Evolutionary conservation across 2,888 invertebrate species (phyloP).

Genomic region (Limnephilus marmoratus): DNA sequence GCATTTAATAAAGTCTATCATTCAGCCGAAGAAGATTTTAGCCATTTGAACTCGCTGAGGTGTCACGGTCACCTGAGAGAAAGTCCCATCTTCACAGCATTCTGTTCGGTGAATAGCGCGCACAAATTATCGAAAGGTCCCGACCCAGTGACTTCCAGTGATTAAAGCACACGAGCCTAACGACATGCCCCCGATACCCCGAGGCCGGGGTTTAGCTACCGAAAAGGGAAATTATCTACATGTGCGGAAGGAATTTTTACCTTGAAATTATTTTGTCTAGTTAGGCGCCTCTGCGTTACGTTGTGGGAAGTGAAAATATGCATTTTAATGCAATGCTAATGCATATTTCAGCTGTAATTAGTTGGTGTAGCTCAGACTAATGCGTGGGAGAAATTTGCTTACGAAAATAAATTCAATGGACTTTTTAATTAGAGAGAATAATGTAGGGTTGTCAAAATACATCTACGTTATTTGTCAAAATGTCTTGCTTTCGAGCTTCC

Average conservation of each 20-base stretch:
- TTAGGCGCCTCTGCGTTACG: neutral
- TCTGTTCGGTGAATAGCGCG: neutral
- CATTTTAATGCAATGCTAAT: constrained; percentile 11
- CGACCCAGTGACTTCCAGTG: neutral
- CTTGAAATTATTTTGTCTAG: constrained; percentile 14
- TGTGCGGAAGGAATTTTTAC: neutral
- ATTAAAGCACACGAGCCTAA: neutral
- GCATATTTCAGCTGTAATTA: neutral
- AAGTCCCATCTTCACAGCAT: neutral
- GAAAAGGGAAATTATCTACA: neutral
- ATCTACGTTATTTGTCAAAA: too few relatives aligned
- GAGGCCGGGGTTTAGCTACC: neutral
- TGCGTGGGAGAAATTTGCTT: constrained; percentile 3
- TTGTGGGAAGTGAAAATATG: constrained; percentile 22
- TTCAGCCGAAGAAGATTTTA: neutral
- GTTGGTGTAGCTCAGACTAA: neutral
- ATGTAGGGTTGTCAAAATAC: too few relatives aligned
- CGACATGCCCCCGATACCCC: neutral
- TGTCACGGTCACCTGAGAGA: neutral
- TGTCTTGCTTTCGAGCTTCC: too few relatives aligned
- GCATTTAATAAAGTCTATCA: neutral
- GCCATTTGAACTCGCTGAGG: neutral
- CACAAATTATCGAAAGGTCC: neutral
- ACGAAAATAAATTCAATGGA: neutral
- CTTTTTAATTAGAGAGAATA: too few relatives aligned